Conservation (phyloP, 2,888 invertebrate species). For the Phengaris arion region DNA sequence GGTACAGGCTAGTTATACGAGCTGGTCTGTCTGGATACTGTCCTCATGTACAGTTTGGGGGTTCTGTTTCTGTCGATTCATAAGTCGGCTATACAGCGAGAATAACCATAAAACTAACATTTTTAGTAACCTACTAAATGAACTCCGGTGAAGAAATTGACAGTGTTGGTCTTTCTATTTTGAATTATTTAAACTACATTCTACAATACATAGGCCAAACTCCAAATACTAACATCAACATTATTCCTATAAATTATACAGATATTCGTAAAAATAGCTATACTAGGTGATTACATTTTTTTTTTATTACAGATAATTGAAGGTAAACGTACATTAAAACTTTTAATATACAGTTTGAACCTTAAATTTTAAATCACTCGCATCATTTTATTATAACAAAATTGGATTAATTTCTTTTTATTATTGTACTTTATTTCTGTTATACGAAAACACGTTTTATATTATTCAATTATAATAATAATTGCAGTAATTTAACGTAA, state of each 20-base stretch:
- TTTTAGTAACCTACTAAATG: too few relatives aligned
- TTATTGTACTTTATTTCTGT: conserved; percentile 1
- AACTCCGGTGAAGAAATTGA: too few relatives aligned
- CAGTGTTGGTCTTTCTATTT: too few relatives aligned
- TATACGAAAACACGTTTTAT: neutral
- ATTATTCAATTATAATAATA: neutral
- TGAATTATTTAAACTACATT: too few relatives aligned
- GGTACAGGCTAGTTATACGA: too few relatives aligned
- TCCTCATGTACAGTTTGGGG: too few relatives aligned
- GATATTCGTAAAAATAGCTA: neutral
- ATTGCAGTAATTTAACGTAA: conserved; percentile 10
- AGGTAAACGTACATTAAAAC: neutral
- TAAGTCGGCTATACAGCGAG: too few relatives aligned
- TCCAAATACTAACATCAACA: too few relatives aligned
- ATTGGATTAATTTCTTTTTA: conserved; percentile 14
- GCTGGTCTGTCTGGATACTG: too few relatives aligned
- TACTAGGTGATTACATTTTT: neutral
- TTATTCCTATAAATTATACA: neutral
- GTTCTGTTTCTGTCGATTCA: too few relatives aligned
- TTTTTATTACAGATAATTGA: neutral
- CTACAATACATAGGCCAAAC: too few relatives aligned
- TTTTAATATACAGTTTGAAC: neutral
- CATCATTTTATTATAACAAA: neutral
- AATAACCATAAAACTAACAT: too few relatives aligned
- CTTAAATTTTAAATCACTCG: neutral